phyloP scores from a whole-genome alignment of 2,888 invertebrate genomes.

The Pyrgus malvae region DNA sequence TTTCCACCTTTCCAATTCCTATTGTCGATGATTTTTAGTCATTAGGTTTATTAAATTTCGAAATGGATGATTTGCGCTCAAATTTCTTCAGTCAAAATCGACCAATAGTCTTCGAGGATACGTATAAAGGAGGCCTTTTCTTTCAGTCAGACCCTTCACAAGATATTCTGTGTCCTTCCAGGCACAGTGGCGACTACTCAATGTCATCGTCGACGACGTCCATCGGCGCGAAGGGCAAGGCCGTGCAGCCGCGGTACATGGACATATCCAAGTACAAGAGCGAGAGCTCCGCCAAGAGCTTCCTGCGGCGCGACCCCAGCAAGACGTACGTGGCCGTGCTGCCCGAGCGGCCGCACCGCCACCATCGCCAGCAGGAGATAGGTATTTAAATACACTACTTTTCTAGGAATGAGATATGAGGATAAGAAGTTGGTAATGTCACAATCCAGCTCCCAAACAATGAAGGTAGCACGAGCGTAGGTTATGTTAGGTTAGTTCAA shows the following conservation, averaged over 20 bases:
- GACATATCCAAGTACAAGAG: constrained; percentile 84
- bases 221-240: constrained; percentile 47
- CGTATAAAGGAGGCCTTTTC: too few species aligned
- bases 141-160: neutral
- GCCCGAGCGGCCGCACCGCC: constrained; percentile 51
- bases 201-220: constrained; percentile 77
- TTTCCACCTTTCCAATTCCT: too few species aligned
- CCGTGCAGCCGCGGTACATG: constrained; percentile 75
- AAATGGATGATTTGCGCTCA: too few species aligned
- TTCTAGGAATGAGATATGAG: neutral
- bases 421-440: too few species aligned
- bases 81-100: too few species aligned
- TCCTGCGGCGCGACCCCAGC: constrained; percentile 81
- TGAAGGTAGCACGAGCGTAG: too few species aligned
- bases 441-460: too few species aligned
- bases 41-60: too few species aligned
- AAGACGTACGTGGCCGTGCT: constrained; percentile 72
- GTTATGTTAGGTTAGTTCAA: too few species aligned
- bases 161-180: constrained; percentile 31
- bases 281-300: constrained; percentile 70
- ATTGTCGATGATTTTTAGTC: too few species aligned
- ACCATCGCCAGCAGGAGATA: constrained; percentile 63
- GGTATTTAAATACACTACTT: too few species aligned
- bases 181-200: constrained; percentile 77
- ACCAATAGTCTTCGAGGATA: too few species aligned